A percentile compares a stretch with the other conserved stretches of the same genome.
phyloP scores from a whole-genome alignment of 2,888 invertebrate genomes.

The Hypomecis atomaria region DNA sequence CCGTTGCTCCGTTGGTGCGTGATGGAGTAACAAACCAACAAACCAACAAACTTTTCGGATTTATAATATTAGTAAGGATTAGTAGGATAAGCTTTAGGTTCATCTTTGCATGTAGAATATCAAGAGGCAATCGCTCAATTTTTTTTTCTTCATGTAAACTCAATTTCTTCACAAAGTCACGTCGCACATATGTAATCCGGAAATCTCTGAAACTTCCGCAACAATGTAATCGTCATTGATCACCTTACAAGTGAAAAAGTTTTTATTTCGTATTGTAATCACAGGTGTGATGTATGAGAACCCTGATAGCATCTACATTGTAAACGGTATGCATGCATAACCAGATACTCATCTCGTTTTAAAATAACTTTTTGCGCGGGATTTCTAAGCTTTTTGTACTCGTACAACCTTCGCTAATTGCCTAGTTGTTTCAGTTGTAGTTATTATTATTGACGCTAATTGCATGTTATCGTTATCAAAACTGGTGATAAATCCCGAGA shows the following conservation, averaged over 20 bases:
- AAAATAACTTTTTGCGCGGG: conserved; percentile 22
- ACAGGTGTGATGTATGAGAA: conserved; percentile 39
- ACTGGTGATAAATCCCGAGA: too few species aligned
- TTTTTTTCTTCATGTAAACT: too few species aligned
- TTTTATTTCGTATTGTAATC: conserved; percentile 36
- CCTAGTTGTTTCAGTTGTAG: background rate
- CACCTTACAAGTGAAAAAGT: conserved; percentile 17
- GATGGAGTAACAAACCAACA: too few species aligned
- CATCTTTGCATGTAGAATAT: too few species aligned
- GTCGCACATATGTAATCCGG: background rate
- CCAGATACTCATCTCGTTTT: conserved; percentile 37
- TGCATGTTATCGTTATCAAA: background rate
- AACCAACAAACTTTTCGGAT: too few species aligned
- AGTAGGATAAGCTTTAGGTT: too few species aligned
- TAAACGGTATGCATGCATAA: conserved; percentile 38
- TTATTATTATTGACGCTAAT: background rate
- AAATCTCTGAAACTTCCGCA: conserved; percentile 4
- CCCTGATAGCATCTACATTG: conserved; percentile 36
- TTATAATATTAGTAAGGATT: too few species aligned
- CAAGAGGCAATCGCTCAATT: too few species aligned
- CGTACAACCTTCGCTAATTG: background rate
- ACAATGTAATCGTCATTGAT: conserved; percentile 25
- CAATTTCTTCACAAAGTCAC: too few species aligned
- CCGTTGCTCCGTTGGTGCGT: too few species aligned
- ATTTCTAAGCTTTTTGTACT: conserved; percentile 6